A percentile compares a stretch with the other conserved stretches of the same genome.
Conservation (phyloP, 1,140 invertebrate species). For the Papilio aristodemus region DNA sequence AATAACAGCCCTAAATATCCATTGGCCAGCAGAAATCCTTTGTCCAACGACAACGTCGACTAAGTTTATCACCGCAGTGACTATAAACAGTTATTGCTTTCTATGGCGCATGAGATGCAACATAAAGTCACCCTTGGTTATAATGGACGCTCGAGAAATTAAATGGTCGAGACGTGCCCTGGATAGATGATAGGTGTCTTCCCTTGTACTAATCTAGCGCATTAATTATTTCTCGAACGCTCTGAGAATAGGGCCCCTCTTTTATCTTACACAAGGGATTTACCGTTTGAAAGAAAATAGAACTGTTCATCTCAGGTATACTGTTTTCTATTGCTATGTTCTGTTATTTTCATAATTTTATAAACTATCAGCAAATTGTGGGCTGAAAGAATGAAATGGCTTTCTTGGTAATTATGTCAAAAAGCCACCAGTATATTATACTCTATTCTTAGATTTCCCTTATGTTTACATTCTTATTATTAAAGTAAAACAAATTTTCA, state of each 20-base stretch:
- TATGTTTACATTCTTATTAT: no score
- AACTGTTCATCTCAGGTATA: background rate
- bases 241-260: conserved; percentile 17
- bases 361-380: no score
- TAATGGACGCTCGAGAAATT: conserved; percentile 58
- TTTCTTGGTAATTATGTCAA: no score
- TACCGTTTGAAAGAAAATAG: conserved; percentile 8
- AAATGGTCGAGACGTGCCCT: conserved; percentile 53
- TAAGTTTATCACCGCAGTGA: conserved; percentile 66
- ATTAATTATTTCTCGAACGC: conserved; percentile 19
- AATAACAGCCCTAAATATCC: conserved; percentile 51
- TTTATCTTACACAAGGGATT: conserved; percentile 20
- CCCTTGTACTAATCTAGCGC: conserved; percentile 16
- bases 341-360: background rate
- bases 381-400: no score
- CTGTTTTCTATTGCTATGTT: background rate
- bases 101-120: conserved; percentile 52
- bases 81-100: conserved; percentile 71
- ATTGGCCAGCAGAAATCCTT: conserved; percentile 62
- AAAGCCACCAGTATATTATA: no score
- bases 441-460: no score
- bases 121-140: conserved; percentile 66
- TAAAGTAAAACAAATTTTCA: no score
- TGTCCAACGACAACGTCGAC: conserved; percentile 59
- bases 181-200: conserved; percentile 34